Conservation (phyloP, 2,113 vertebrate species). For the Pogonocichla stellata region DNA sequence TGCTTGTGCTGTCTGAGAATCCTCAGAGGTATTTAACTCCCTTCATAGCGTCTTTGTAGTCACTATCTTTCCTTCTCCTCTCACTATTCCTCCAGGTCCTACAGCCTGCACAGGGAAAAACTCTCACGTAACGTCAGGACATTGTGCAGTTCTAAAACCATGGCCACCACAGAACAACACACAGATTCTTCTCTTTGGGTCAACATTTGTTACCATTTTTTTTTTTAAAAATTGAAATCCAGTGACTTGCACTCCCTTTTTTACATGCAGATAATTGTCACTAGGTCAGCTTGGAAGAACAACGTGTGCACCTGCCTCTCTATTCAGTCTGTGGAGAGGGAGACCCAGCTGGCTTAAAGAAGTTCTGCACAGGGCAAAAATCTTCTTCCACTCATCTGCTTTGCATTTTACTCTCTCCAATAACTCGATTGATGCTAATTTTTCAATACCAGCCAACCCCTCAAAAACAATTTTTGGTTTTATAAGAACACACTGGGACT, state of each 20-base stretch:
- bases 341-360: background rate
- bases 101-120: background rate
- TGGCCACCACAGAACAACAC: background rate
- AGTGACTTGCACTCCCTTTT: background rate
- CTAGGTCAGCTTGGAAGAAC: accelerated
- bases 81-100: background rate
- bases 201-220: background rate
- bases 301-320: accelerated
- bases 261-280: background rate
- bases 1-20: background rate
- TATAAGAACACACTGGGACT: accelerated
- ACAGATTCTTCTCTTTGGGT: background rate
- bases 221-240: background rate
- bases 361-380: background rate
- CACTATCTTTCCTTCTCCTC: background rate
- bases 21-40: background rate
- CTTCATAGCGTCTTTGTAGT: slow-evolving; percentile 8
- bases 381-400: background rate
- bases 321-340: background rate
- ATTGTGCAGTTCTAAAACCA: background rate
- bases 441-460: background rate
- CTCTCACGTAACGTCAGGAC: background rate
- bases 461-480: background rate
- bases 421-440: background rate
- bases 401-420: background rate